Evolutionary conservation across 1,140 invertebrate species (phyloP).

Genomic region (Amphibalanus amphitrite): DNA sequence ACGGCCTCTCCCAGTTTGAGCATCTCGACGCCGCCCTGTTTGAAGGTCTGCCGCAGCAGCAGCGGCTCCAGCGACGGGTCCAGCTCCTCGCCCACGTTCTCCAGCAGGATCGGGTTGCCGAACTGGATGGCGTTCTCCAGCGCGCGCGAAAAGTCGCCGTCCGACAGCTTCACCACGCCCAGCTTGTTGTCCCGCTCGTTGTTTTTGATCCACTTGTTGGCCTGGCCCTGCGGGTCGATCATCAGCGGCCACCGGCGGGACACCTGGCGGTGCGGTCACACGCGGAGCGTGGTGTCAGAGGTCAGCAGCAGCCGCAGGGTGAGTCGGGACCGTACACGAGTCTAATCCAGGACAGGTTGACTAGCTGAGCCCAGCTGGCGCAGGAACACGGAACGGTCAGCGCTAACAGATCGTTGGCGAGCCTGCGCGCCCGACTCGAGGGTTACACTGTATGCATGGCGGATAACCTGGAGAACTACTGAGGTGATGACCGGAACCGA

Average conservation of each 20-base stretch:
- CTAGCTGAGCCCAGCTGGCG: too few relatives aligned
- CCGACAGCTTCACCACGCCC: slow-evolving; percentile 29
- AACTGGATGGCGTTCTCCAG: slow-evolving; percentile 37
- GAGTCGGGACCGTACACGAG: too few relatives aligned
- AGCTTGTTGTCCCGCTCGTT: slow-evolving; percentile 46
- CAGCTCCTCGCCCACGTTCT: slow-evolving; percentile 31
- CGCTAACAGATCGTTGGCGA: too few relatives aligned
- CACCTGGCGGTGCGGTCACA: slow-evolving; percentile 31
- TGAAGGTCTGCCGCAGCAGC: slow-evolving; percentile 35
- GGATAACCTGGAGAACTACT: too few relatives aligned
- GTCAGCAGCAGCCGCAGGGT: too few relatives aligned
- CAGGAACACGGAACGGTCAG: too few relatives aligned
- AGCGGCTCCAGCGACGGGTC: slow-evolving; percentile 34
- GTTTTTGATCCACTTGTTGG: slow-evolving; percentile 69
- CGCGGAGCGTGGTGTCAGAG: too few relatives aligned
- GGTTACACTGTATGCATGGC: too few relatives aligned
- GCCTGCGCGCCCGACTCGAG: too few relatives aligned
- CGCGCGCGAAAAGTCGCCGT: slow-evolving; percentile 30
- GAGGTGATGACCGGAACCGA: too few relatives aligned
- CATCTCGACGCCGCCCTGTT: slow-evolving; percentile 32
- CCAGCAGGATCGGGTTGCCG: slow-evolving; percentile 31
- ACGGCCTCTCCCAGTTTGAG: slow-evolving; percentile 34
- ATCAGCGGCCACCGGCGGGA: slow-evolving; percentile 59
- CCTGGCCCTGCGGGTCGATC: slow-evolving; percentile 67
- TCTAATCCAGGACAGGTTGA: too few relatives aligned